These are phyloP conservation scores for Hiodon tergisus DNA, from an alignment of 2,113 vertebrate genomes.

Conservation along the genomic window DNA sequence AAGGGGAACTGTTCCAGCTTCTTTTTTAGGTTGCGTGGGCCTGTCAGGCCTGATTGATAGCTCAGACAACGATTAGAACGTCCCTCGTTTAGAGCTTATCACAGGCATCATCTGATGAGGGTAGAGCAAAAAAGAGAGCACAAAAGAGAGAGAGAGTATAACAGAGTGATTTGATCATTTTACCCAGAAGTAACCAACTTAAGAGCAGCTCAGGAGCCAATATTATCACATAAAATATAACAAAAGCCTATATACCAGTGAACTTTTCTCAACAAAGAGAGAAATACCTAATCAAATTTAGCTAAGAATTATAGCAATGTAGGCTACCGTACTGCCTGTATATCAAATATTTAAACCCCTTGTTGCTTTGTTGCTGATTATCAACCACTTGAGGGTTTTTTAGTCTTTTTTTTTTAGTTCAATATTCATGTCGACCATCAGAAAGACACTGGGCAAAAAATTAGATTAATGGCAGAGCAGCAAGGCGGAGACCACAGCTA, in stretches of 20 bases:
- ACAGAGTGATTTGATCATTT: conserved; percentile 31
- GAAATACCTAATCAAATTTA: no score
- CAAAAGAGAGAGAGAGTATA: conserved; percentile 32
- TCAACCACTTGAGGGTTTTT: no score
- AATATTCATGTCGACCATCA: no score
- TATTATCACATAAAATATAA: no score
- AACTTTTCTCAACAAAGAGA: neutral
- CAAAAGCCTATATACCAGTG: neutral
- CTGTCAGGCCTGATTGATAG: conserved; percentile 86
- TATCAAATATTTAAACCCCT: no score
- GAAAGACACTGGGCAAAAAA: no score
- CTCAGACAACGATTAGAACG: conserved; percentile 71
- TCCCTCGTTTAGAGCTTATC: conserved; percentile 47
- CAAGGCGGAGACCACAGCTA: no score
- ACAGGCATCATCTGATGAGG: conserved; percentile 43
- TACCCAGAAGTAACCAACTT: neutral
- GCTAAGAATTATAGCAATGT: no score
- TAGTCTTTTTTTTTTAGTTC: no score
- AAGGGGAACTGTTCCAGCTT: conserved; percentile 61
- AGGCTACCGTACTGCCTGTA: no score
- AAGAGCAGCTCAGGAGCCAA: neutral
- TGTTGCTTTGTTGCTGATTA: no score
- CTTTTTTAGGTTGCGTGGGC: conserved; percentile 65
- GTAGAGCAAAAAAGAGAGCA: conserved; percentile 13
- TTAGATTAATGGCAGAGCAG: no score